Evolutionary conservation across 1,140 invertebrate species (phyloP), one percentile per base, ranked within the genome.

Genomic region (Calephelis nemesis): DNA sequence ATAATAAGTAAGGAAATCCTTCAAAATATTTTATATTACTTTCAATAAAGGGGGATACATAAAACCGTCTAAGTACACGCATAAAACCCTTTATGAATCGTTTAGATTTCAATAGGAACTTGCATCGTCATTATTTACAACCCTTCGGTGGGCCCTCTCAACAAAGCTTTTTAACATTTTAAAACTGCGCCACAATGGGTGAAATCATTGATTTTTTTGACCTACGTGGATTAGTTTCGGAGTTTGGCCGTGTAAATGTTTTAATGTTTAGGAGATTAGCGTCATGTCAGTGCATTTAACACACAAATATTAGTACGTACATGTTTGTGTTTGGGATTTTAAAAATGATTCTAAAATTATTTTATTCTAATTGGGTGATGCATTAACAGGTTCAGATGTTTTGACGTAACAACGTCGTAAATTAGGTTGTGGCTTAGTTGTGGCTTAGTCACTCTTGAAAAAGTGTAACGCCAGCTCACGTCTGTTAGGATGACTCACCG

Each of bases 221-320:
- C 77, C 81, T 68, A 54, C 54, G 54, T 60, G 82, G 84, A 84
- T 88, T 88, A 87, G 65, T 58, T 54, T 70, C 67, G 50, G 74
- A 78, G 74, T 79, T 75, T 12, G 19, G 75, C 73, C 77, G 71
- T 74, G 75, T 83, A 87, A 89, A 89, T 88, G 86, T 88, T 88
- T 88, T 88, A 88, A 89, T 88, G 82, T 89, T 91, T 89, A 89
- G 87, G 73, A 86, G 88, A 89, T 91, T 89, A 91, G 66, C 82
- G 79, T 88, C 87, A 81, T 89, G 85, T 85, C 80, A 77, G 73
- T 73, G 69, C 60, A 72, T 74, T 79, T 75, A 75, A 47, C 77
- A 84, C 64, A 78, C 83, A 90, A 88, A 88, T 87, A 90, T 85
- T 87, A 78, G 81, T 68, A 67, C 70, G 75, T 79, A 72, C 77